Conservation (phyloP, 2,888 invertebrate genomes). For the Drosophila niveifrons region DNA sequence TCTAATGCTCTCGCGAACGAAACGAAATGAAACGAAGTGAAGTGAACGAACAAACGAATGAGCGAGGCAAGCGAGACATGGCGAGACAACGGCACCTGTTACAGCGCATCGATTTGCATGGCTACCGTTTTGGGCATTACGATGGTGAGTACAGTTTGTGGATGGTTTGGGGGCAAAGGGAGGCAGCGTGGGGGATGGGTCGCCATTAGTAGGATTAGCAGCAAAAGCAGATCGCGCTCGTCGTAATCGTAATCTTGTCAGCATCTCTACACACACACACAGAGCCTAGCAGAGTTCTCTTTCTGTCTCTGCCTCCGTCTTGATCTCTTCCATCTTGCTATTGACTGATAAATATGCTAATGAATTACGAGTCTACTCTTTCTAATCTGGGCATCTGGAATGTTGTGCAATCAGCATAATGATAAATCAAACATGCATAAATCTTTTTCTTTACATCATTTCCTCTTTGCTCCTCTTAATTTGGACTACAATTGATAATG, state of each 20-base stretch:
- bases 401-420: constrained; percentile 50
- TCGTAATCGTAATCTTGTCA: constrained; percentile 51
- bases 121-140: constrained; percentile 53
- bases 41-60: neutral
- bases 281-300: neutral
- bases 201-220: constrained; percentile 30
- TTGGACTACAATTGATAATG: neutral
- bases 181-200: neutral
- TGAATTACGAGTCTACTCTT: constrained; percentile 38
- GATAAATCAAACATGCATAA: constrained; percentile 28
- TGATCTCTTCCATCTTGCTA: constrained; percentile 42
- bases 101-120: constrained; percentile 64
- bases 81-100: constrained; percentile 74
- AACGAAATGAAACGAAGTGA: too few species aligned
- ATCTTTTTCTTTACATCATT: constrained; percentile 1
- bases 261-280: constrained; percentile 22
- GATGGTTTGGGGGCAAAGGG: neutral
- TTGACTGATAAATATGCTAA: constrained; percentile 60
- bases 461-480: neutral
- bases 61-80: constrained; percentile 12
- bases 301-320: neutral
- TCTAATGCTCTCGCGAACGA: neutral
- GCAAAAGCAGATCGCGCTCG: constrained; percentile 33
- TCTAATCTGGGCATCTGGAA: constrained; percentile 35
- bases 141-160: neutral